Percentiles rank a stretch among this genome's conserved stretches.
phyloP scores from a whole-genome alignment of 2,888 invertebrate species.

The Steinernema carpocapsae region DNA sequence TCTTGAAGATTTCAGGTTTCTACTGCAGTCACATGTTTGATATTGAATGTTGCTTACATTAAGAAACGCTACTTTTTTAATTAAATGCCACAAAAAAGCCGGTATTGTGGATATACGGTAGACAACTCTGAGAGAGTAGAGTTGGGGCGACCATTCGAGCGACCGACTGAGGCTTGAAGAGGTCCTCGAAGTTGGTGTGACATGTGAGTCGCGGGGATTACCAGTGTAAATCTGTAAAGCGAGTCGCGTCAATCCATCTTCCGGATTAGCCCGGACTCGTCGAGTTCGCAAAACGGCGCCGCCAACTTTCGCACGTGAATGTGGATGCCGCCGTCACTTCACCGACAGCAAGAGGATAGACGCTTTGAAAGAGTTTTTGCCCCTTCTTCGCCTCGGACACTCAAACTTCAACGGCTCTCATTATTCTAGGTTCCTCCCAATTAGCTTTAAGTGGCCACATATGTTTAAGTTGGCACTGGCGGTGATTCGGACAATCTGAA shows the following conservation, averaged over 20 bases:
- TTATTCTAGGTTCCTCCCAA: background rate
- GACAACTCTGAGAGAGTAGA: no score
- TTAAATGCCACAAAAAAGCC: no score
- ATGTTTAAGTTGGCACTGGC: no score
- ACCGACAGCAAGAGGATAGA: constrained; percentile 1
- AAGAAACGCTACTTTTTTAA: no score
- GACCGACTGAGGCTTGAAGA: background rate
- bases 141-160: background rate
- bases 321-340: constrained; percentile 8
- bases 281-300: constrained; percentile 29
- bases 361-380: no score
- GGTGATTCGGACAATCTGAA: background rate
- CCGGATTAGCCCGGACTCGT: constrained; percentile 19
- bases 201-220: background rate
- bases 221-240: constrained; percentile 27
- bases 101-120: no score
- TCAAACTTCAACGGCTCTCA: background rate
- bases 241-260: constrained; percentile 22
- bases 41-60: no score
- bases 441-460: no score
- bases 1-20: no score
- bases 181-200: background rate
- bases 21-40: no score
- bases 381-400: no score
- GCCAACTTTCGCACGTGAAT: constrained; percentile 22